Evolutionary conservation across 2,797 vertebrate genomes (phyloP), one percentile per base, ranked within the genome.

Genomic region (Darevskia mixta): DNA sequence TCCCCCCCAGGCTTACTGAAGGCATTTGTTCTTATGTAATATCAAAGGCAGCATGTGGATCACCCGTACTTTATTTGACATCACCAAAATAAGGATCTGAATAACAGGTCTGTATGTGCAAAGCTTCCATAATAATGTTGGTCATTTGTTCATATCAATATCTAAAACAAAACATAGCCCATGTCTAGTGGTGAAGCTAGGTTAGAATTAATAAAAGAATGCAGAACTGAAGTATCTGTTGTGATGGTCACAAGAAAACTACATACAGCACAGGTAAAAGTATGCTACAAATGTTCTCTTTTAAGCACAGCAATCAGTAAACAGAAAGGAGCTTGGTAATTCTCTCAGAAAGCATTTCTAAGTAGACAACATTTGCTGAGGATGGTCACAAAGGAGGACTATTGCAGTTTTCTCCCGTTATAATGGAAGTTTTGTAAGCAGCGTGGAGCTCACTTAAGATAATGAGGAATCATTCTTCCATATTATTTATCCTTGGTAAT

Each of bases 221-320:
- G 95, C 95, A 93, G 93, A 92, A 7, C 90, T 80, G 93, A 96
- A 94, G 93, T 83, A 95, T 89, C 93, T 3, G 89, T 96, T 96
- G 94, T 90, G 96, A 96, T 96, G 95, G 96, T 93, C 95, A 96
- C 96, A 87, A 90, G 92, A 94, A 96, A 96, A 95, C 88, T 89
- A 94, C 90, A 95, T 94, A 61, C 27, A 27, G 45, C 49, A 72
- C 35, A 69, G 72, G 35, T 49, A 67, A 76, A 76, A 35, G 23
- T n/a, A 94, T 95, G 96, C 81, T 95, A 95, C 90, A 84, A 69
- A 88, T 83, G 84, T 88, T 96, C 94, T 95, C 89, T 95, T 96
- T 96, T 92, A 89, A 95, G 94, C 90, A 93, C 61, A 91, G 85
- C 43, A 93, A 79, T 29, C 86, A 90, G 91, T 67, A 89, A 77